phyloP scores from a whole-genome alignment of 2,888 invertebrate species.

The Macrosoma leucophasiata region DNA sequence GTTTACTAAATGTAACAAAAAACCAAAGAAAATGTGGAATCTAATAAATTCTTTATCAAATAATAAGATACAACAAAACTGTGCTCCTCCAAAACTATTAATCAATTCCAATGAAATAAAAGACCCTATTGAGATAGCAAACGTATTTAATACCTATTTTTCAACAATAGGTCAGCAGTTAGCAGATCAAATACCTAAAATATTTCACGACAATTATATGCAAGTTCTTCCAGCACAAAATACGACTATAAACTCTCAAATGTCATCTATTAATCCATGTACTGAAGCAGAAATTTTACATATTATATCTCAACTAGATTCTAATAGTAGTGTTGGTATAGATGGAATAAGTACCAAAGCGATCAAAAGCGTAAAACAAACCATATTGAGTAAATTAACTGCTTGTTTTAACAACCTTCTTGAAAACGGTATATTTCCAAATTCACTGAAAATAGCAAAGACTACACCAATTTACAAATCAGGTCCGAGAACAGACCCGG shows the following conservation, averaged over 20 bases:
- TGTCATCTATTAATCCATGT: conserved; percentile 1
- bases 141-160: conserved; percentile 10
- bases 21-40: conserved; percentile 10
- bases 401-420: conserved; percentile 4
- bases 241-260: not conserved
- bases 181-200: conserved; percentile 10
- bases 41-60: conserved; percentile 4
- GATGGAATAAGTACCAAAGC: conserved; percentile 1
- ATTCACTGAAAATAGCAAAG: conserved; percentile 21
- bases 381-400: conserved; percentile 3
- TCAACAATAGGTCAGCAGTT: conserved; percentile 6
- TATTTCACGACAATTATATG: conserved; percentile 4
- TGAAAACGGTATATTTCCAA: conserved; percentile 15
- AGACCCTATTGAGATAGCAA: conserved; percentile 5
- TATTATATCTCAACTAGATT: conserved; percentile 1
- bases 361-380: not conserved
- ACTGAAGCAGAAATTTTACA: conserved; percentile 1
- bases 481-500: conserved; percentile 7
- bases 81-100: conserved; percentile 10
- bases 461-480: conserved; percentile 8
- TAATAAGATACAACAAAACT: conserved; percentile 6
- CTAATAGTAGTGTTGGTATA: conserved; percentile 2
- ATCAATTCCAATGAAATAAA: not conserved
- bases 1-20: conserved; percentile 3
- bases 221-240: not conserved